Percentiles rank a stretch among this genome's conserved stretches.
phyloP scores from a whole-genome alignment of 1,140 invertebrate species.

The Globodera ellingtonae region DNA sequence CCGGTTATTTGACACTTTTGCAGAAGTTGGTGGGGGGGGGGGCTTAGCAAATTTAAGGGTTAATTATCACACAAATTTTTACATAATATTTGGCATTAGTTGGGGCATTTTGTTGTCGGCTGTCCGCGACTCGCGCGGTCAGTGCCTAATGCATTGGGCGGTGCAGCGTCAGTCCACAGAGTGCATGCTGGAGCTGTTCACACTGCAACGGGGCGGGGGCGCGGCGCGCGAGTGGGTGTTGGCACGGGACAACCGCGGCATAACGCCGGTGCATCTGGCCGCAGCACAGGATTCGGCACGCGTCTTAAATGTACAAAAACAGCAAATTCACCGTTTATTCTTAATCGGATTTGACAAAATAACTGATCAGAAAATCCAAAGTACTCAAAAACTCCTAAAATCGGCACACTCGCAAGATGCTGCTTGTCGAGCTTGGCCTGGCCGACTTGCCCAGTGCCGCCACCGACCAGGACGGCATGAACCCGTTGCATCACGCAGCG shows the following conservation, averaged over 20 bases:
- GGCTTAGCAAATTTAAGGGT: neutral
- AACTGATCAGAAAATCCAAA: neutral
- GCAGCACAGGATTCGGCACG: constrained; percentile 36
- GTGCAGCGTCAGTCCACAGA: constrained; percentile 31
- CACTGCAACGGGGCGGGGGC: constrained; percentile 16
- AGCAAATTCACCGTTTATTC: neutral
- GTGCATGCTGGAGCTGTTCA: constrained; percentile 34
- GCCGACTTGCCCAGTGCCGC: constrained; percentile 18
- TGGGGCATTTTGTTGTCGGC: constrained; percentile 20
- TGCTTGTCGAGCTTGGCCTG: constrained; percentile 25
- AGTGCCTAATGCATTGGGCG: constrained; percentile 42
- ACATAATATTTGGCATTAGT: constrained; percentile 1
- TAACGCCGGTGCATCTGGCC: constrained; percentile 46
- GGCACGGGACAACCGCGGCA: constrained; percentile 30
- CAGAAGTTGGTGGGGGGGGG: constrained; percentile 16
- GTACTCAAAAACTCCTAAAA: constrained; percentile 7
- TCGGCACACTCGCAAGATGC: constrained; percentile 24
- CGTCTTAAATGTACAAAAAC: constrained; percentile 36
- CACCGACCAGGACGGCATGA: constrained; percentile 22
- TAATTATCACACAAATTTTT: constrained; percentile 1
- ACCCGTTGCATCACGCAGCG: constrained; percentile 52
- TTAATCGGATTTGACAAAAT: constrained; percentile 18
- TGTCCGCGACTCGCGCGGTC: constrained; percentile 27
- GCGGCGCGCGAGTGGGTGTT: constrained; percentile 14
- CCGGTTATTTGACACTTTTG: constrained; percentile 32